A percentile compares a stretch with the other conserved stretches of the same genome.
These are phyloP conservation scores for Polydrusus cervinus DNA, from an alignment of 2,888 invertebrate genomes.

Conservation along the genomic window DNA sequence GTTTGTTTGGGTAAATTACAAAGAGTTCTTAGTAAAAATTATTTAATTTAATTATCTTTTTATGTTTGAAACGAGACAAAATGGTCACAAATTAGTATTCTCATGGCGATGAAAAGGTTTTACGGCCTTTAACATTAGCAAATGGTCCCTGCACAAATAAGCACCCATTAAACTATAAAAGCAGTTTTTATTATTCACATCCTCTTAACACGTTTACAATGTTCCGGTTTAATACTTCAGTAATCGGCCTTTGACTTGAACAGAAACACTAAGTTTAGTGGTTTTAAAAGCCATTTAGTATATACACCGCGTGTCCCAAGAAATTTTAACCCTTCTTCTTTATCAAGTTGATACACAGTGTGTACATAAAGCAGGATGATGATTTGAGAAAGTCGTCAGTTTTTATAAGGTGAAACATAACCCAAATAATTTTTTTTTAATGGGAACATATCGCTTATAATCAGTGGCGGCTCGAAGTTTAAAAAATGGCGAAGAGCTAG, in stretches of 20 bases:
- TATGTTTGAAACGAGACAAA: neutral
- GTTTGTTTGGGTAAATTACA: too few species aligned
- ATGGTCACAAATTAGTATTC: constrained; percentile 4
- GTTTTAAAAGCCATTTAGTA: neutral
- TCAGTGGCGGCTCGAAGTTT: too few species aligned
- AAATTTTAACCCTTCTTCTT: too few species aligned
- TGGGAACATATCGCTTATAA: too few species aligned
- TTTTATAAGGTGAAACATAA: too few species aligned
- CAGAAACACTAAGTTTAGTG: neutral
- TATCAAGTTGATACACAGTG: too few species aligned
- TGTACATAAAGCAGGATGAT: too few species aligned
- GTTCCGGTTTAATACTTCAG: constrained; percentile 33
- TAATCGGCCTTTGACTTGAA: constrained; percentile 4
- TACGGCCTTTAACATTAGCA: constrained; percentile 36
- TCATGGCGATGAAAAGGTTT: constrained; percentile 7
- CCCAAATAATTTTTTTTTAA: too few species aligned
- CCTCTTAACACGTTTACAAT: constrained; percentile 33
- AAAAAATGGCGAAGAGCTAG: too few species aligned
- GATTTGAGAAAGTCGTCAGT: too few species aligned
- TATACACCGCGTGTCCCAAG: too few species aligned
- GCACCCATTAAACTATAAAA: constrained; percentile 30
- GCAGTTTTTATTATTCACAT: constrained; percentile 43
- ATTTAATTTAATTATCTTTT: neutral
- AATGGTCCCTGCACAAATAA: constrained; percentile 37
- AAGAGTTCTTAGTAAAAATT: too few species aligned